Evolutionary conservation across 2,113 vertebrate genomes (phyloP).

Genomic region (Ceuthmochares aereus): DNA sequence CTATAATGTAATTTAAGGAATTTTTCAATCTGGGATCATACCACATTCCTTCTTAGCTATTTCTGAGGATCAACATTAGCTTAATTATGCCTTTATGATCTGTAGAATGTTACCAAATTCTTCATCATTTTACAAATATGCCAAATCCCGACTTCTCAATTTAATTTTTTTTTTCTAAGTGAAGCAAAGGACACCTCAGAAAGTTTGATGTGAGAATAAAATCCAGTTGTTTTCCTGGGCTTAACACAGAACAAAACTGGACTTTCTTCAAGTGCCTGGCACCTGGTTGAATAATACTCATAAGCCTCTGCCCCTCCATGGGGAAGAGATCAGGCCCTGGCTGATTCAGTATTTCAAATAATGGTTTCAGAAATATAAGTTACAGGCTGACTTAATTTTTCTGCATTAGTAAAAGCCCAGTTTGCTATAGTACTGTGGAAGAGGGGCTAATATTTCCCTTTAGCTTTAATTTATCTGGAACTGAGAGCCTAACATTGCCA

Average conservation of each 20-base stretch:
- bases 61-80: background rate
- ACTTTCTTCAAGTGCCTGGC: background rate
- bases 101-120: background rate
- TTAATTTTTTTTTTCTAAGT: background rate
- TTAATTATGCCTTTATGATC: background rate
- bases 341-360: background rate
- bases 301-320: rapidly evolving
- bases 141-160: background rate
- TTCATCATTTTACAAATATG: background rate
- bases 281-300: background rate
- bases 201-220: background rate
- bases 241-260: background rate
- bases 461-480: background rate
- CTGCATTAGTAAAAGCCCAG: background rate
- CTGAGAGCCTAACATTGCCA: background rate
- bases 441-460: background rate
- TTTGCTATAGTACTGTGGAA: background rate
- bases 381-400: background rate
- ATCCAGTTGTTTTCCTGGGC: background rate
- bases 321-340: background rate
- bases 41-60: background rate
- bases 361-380: background rate
- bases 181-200: background rate
- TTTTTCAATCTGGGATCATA: background rate
- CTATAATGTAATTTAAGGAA: background rate